Percentiles rank a stretch among this genome's conserved stretches.
These are phyloP conservation scores for Gambelia wislizenii DNA, from an alignment of 2,797 vertebrate genomes.

Conservation along the genomic window DNA sequence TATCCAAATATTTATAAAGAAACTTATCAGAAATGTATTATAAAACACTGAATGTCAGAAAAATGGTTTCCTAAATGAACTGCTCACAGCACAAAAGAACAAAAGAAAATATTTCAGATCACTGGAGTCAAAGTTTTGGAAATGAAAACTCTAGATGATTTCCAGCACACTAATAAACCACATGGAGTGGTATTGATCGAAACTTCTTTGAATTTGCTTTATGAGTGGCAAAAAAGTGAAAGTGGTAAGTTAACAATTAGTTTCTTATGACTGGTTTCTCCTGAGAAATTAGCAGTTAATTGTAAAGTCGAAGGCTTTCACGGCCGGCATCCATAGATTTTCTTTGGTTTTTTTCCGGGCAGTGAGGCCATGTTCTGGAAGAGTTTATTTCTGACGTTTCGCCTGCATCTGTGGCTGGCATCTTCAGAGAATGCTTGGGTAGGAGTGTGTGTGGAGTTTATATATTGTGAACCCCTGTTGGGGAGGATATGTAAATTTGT, in stretches of 20 bases:
- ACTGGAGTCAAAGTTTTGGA: not conserved
- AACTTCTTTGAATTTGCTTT: not conserved
- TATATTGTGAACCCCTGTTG: too few species aligned
- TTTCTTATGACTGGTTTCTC: not conserved
- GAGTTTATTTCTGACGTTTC: too few species aligned
- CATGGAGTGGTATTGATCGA: conserved; percentile 30
- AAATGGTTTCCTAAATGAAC: conserved; percentile 40
- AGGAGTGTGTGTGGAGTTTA: too few species aligned
- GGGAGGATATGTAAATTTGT: too few species aligned
- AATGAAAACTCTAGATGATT: conserved; percentile 16
- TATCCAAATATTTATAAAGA: not conserved
- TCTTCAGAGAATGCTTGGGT: too few species aligned
- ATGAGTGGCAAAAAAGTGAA: not conserved
- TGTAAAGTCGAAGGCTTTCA: too few species aligned
- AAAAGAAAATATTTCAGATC: conserved; percentile 55
- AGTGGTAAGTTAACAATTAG: not conserved
- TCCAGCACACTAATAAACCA: conserved; percentile 39
- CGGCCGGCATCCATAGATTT: too few species aligned
- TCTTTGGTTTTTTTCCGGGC: too few species aligned
- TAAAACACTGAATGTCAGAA: conserved; percentile 21
- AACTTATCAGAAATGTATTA: not conserved
- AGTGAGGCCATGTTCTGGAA: too few species aligned
- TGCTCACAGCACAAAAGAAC: conserved; percentile 41
- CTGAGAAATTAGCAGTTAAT: not conserved
- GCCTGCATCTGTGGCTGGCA: too few species aligned